These are phyloP conservation scores for Puntigrus tetrazona DNA, from an alignment of 2,113 vertebrate genomes.

Conservation along the genomic window DNA sequence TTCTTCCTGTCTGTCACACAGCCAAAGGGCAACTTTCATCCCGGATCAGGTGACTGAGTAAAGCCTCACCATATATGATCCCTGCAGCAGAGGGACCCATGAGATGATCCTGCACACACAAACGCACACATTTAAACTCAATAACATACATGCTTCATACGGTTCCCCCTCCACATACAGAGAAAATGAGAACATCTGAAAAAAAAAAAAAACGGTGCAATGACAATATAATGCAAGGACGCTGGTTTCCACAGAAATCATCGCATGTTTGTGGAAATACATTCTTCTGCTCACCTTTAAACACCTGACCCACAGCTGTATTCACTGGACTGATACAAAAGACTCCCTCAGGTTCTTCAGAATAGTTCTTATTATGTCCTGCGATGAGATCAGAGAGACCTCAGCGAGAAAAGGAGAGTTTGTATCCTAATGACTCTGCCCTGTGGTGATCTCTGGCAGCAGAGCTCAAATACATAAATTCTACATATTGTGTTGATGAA, in stretches of 20 bases:
- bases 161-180: background rate
- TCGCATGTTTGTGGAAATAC: background rate
- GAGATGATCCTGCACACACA: constrained; percentile 45
- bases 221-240: background rate
- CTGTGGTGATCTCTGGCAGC: background rate
- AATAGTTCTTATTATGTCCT: background rate
- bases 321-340: background rate
- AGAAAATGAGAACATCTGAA: background rate
- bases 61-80: constrained; percentile 58
- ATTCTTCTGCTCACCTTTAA: background rate
- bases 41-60: constrained; percentile 72
- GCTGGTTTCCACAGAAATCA: background rate
- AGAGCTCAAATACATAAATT: background rate
- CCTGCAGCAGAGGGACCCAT: constrained; percentile 53
- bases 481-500: constrained; percentile 16
- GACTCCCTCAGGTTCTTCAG: background rate
- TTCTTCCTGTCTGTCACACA: constrained; percentile 47
- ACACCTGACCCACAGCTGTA: background rate
- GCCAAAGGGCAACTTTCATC: constrained; percentile 70
- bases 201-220: background rate
- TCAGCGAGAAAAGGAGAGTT: background rate
- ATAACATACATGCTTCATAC: background rate
- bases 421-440: constrained; percentile 13
- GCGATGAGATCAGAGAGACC: background rate
- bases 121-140: constrained; percentile 18